phyloP scores from a whole-genome alignment of 2,888 invertebrate genomes.

The Cotesia congregata region DNA sequence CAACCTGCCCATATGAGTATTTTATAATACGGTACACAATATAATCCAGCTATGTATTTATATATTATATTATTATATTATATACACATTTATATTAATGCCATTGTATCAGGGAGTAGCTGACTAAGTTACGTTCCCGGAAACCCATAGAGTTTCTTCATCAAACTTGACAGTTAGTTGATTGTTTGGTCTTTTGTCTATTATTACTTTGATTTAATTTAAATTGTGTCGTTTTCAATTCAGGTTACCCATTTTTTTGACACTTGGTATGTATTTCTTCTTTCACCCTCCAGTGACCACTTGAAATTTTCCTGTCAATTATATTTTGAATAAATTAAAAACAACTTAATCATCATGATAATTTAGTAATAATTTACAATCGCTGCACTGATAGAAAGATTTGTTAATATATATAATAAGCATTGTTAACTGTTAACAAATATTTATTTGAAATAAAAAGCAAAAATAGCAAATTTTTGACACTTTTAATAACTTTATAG shows the following conservation, averaged over 20 bases:
- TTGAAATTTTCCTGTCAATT: neutral
- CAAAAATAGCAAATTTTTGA: too few relatives aligned
- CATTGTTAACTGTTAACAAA: too few relatives aligned
- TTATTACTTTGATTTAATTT: constrained; percentile 3
- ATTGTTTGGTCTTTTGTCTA: constrained; percentile 24
- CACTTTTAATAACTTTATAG: too few relatives aligned
- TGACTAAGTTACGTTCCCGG: constrained; percentile 36
- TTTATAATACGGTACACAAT: neutral
- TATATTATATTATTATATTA: neutral
- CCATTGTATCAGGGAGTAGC: neutral
- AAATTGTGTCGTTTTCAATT: neutral
- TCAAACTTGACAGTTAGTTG: constrained; percentile 19
- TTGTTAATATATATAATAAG: too few relatives aligned
- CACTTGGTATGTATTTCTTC: neutral
- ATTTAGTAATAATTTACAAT: too few relatives aligned
- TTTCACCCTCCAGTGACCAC: too few relatives aligned
- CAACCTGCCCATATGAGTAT: constrained; percentile 22
- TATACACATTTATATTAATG: neutral
- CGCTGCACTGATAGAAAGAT: too few relatives aligned
- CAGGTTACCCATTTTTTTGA: neutral
- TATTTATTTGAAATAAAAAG: too few relatives aligned
- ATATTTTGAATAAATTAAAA: neutral
- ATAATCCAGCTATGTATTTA: neutral
- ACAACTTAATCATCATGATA: too few relatives aligned
- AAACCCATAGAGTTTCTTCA: constrained; percentile 33